Evolutionary conservation across 2,888 invertebrate species (phyloP), one percentile per base, ranked within the genome.

Genomic region (Drosophila ezoana): DNA sequence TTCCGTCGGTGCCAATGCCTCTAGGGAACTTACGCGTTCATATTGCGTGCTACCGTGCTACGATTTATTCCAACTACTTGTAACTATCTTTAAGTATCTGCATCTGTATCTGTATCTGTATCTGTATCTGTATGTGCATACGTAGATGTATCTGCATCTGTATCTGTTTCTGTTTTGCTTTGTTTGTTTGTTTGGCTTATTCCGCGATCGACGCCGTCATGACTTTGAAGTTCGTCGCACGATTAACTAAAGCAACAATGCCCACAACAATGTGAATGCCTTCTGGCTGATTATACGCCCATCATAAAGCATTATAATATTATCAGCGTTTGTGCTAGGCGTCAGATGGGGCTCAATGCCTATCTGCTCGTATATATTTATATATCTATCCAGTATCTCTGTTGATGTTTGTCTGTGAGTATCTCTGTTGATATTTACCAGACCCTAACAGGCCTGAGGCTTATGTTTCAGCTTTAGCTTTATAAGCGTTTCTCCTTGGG

Each of bases 231-330:
- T 80, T 86, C 89, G 84, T 79, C 76, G 87, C 73, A 77, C 87
- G 89, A 89, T 87, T 83, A 86, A 87, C 76, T 72, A 83, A 80
- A 67, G 44, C 81, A 88, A 80, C 81, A 67, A 67, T 47, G 54
- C n/a, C 35, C 38, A 53, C 58, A 59, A 66, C 48, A 78, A 59
- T 78, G 60, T 66, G 76, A 79, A 79, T 73, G 67, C 54, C 66
- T 76, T 64, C 54, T 58, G 43, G 65, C 61, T 73, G 74, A 75
- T 78, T 73, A 78, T 67, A 73, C 74, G 78, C 61, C 58, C 57
- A 48, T 58, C 59, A 45, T 72, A 77, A 47, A 66, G 66, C 66
- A 63, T 47, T 65, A 62, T 54, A 61, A 60, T 59, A 62, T 58
- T 60, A 62, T 60, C 54, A 58, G 54, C 52, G 58, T 35, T 37